Conservation (phyloP, 2,888 invertebrate species). For the Eupithecia centaureata region DNA sequence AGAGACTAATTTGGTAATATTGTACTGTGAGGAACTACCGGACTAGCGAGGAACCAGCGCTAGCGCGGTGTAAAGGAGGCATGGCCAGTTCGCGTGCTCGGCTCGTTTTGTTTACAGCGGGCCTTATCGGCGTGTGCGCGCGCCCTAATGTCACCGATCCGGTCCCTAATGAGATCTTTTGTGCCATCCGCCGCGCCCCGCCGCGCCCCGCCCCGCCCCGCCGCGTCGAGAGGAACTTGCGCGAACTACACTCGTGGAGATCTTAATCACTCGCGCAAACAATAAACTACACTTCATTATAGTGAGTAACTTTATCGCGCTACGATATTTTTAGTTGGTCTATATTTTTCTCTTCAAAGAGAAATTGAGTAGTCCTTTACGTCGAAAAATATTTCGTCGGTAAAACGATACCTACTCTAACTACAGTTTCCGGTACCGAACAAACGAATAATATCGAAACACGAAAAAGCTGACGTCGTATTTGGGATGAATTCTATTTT, state of each 20-base stretch:
- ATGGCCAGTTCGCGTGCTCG: slow-evolving; percentile 31
- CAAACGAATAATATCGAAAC: slow-evolving; percentile 7
- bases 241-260: neutral
- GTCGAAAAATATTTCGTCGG: neutral
- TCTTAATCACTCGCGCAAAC: slow-evolving; percentile 2
- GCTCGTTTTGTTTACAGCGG: slow-evolving; percentile 35
- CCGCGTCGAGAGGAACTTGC: neutral
- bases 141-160: slow-evolving; percentile 37
- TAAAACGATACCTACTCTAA: slow-evolving; percentile 3
- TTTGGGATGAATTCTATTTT: neutral
- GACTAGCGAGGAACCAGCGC: neutral
- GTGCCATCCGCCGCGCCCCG: neutral
- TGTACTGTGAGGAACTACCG: too few species aligned
- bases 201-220: neutral
- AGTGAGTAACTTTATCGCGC: neutral
- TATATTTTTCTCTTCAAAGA: neutral
- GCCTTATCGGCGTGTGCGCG: slow-evolving; percentile 37
- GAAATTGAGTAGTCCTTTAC: neutral
- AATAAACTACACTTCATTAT: neutral
- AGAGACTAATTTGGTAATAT: too few species aligned
- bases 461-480: neutral
- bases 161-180: slow-evolving; percentile 32
- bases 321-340: neutral
- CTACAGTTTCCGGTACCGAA: slow-evolving; percentile 1
- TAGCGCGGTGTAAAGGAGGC: slow-evolving; percentile 4